A percentile compares a stretch with the other conserved stretches of the same genome.
Conservation (phyloP, 2,113 vertebrate species). For the Phalacrocorax brasilianus region DNA sequence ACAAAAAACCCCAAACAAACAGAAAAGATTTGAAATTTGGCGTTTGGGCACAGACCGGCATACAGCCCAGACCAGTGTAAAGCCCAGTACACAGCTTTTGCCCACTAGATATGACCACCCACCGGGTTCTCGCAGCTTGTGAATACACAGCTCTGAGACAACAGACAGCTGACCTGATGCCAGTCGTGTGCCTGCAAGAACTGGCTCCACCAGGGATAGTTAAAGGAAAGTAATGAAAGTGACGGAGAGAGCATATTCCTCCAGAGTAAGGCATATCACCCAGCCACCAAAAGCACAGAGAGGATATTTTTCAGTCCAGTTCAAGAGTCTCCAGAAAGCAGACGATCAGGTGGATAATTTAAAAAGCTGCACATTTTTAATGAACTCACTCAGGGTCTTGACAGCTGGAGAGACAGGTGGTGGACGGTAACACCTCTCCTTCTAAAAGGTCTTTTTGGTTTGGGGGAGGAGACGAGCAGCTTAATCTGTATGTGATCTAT, state of each 20-base stretch:
- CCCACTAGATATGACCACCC: not conserved
- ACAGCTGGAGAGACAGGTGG: constrained; percentile 15
- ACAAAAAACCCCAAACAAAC: not conserved
- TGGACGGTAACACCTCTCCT: not conserved
- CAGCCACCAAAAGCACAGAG: not conserved
- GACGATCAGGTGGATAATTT: not conserved
- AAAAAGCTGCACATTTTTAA: not conserved
- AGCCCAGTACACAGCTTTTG: not conserved
- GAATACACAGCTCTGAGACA: not conserved
- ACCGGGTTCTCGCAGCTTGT: accelerated
- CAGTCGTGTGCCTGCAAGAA: not conserved
- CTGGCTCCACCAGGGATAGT: not conserved
- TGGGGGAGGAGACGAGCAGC: not conserved
- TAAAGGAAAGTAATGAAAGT: not conserved
- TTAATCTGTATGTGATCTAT: not conserved
- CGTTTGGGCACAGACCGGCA: not conserved
- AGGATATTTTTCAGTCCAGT: not conserved
- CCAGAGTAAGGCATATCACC: too few relatives aligned
- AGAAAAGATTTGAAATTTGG: not conserved
- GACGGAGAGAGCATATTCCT: not conserved
- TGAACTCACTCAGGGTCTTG: not conserved
- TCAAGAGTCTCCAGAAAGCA: not conserved
- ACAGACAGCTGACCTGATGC: not conserved
- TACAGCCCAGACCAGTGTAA: not conserved
- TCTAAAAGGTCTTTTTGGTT: not conserved